Evolutionary conservation across 2,113 vertebrate species (phyloP).

Genomic region (Oreochromis tanganicae): DNA sequence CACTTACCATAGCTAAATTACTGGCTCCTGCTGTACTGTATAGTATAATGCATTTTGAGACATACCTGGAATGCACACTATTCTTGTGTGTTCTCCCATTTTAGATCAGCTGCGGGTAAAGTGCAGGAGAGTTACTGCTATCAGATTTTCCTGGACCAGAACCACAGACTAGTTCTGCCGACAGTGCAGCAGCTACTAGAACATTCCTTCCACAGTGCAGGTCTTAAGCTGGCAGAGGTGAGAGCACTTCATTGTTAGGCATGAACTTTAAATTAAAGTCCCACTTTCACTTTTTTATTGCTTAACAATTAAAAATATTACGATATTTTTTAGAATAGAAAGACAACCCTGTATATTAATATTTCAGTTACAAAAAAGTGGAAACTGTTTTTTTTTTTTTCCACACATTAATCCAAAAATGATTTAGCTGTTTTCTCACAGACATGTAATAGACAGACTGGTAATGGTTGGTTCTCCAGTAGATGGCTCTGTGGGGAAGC

Average conservation of each 20-base stretch:
- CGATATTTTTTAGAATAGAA: neutral
- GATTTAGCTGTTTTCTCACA: neutral
- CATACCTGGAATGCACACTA: neutral
- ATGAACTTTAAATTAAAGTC: neutral
- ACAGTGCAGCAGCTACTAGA: constrained; percentile 87
- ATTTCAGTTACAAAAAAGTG: neutral
- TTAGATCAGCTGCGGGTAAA: constrained; percentile 65
- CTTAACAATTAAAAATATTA: neutral
- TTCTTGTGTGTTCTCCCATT: neutral
- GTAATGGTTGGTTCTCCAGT: neutral
- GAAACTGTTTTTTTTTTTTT: neutral
- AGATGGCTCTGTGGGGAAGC: constrained; percentile 34
- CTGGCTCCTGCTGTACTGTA: neutral
- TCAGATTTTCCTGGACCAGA: constrained; percentile 88
- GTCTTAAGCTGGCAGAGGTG: constrained; percentile 83
- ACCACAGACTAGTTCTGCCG: constrained; percentile 80
- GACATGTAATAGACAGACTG: neutral
- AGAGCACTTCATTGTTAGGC: neutral
- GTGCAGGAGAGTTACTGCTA: constrained; percentile 84
- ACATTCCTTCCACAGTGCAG: constrained; percentile 77
- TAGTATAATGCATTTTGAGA: neutral
- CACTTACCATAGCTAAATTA: neutral
- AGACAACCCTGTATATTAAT: neutral
- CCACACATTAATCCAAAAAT: neutral
- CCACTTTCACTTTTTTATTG: neutral